These are phyloP conservation scores for Nemapogon koenigi DNA, from an alignment of 2,888 invertebrate species.

Conservation along the genomic window DNA sequence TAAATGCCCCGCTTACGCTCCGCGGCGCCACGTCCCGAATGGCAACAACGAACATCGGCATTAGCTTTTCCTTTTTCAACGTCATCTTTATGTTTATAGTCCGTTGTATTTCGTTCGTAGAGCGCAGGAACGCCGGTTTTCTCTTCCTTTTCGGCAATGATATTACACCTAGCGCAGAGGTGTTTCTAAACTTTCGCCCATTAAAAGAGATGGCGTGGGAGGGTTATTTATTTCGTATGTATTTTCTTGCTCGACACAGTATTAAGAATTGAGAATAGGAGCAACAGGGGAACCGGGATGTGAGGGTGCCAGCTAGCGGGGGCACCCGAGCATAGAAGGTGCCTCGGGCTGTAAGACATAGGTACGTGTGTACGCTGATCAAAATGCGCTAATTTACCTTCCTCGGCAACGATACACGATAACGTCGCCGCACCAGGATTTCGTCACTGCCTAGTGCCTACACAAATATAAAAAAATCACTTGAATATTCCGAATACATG, in stretches of 20 bases:
- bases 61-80: constrained; percentile 22
- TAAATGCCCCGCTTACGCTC: constrained; percentile 31
- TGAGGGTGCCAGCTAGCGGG: too few species aligned
- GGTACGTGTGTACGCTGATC: too few species aligned
- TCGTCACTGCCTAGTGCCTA: too few species aligned
- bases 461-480: background rate
- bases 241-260: constrained; percentile 8
- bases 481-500: constrained; percentile 25
- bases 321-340: too few species aligned
- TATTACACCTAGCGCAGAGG: constrained; percentile 3
- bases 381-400: constrained; percentile 7
- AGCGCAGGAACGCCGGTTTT: background rate
- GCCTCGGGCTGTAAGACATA: too few species aligned
- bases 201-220: constrained; percentile 4
- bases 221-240: constrained; percentile 5
- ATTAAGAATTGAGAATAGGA: constrained; percentile 14
- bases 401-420: constrained; percentile 6
- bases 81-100: constrained; percentile 16
- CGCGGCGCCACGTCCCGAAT: constrained; percentile 22
- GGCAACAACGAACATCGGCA: constrained; percentile 9
- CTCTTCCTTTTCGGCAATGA: background rate
- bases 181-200: constrained; percentile 7
- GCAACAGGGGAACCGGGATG: constrained; percentile 24
- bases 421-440: too few species aligned
- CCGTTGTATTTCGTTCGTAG: constrained; percentile 11